These are phyloP conservation scores for Nothobranchius furzeri DNA, from an alignment of 2,113 vertebrate genomes.

Conservation along the genomic window DNA sequence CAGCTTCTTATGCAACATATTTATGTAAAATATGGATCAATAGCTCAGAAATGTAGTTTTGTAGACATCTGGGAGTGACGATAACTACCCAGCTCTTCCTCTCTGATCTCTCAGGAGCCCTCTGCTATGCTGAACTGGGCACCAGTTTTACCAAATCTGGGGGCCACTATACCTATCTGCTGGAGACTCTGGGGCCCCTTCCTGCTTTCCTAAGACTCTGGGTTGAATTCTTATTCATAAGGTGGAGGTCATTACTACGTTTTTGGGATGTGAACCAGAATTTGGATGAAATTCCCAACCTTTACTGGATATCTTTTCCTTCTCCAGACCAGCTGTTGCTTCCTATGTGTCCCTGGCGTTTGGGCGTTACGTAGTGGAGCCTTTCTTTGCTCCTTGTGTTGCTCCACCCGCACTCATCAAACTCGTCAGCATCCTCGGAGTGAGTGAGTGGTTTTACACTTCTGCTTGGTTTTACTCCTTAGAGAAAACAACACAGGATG, in stretches of 20 bases:
- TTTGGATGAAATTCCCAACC: too few species aligned
- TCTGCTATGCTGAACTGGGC: conserved; percentile 89
- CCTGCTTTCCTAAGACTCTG: conserved; percentile 87
- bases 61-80: too few species aligned
- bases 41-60: too few species aligned
- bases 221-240: conserved; percentile 87
- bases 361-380: conserved; percentile 87
- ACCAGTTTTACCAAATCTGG: conserved; percentile 89
- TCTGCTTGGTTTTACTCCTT: not conserved
- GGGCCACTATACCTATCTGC: conserved; percentile 87
- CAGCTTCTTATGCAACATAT: too few species aligned
- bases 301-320: not conserved
- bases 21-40: too few species aligned
- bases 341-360: conserved; percentile 86
- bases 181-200: conserved; percentile 86
- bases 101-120: conserved; percentile 77
- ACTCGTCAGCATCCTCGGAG: conserved; percentile 81
- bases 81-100: not conserved
- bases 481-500: too few species aligned
- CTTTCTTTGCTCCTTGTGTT: conserved; percentile 83
- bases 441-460: conserved; percentile 81
- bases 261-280: not conserved
- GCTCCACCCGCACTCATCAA: conserved; percentile 80
- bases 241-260: conserved; percentile 47
- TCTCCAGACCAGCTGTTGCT: conserved; percentile 82